Evolutionary conservation across 1,140 invertebrate species (phyloP), one percentile per base, ranked within the genome.

Genomic region (Heterodera carotae): DNA sequence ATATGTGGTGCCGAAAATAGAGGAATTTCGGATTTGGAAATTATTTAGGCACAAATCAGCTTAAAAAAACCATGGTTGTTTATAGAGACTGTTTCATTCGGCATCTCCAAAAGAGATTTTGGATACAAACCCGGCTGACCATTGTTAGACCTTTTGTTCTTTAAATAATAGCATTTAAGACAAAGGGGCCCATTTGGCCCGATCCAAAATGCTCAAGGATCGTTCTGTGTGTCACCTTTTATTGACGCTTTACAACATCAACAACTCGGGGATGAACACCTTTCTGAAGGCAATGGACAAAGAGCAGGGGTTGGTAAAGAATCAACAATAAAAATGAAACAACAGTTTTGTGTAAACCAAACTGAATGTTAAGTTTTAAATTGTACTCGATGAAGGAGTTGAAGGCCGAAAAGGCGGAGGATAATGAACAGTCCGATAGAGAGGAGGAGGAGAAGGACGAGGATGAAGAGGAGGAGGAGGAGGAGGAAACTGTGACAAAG

Each of bases 151-250:
- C n/a, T n/a, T n/a, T n/a, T n/a, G n/a, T n/a, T n/a, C n/a, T n/a
- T n/a, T n/a, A n/a, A n/a, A n/a, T n/a, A n/a, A n/a, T n/a, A n/a
- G n/a, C n/a, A n/a, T 66, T 22, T 66, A 66, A 66, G 27, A 66
- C 62, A 31, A 66, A 31, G 62, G 29, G 15, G 29, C 62, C n/a
- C 27, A 34, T 2, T 31, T 66, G 33, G 62, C 62, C 25, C n/a
- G 29, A n/a, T 66, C 62, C 62, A 66, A 66, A 34, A 4, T 66
- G 1, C 29, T 66, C 27, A 66, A 66, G 29, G 62, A 66, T 4
- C 62, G 62, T 66, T 66, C 33, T 18, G 27, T 78, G 59, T 78
- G 36, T 33, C n/a, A 79, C 31, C 78, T 79, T 62, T 64, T 66
- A 60, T 68, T 48, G 39, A 43, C 34, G 12, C 2, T 76, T 79